Percentiles rank a stretch among this genome's conserved stretches.
phyloP scores from a whole-genome alignment of 2,113 vertebrate genomes.

The Semicossyphus pulcher region DNA sequence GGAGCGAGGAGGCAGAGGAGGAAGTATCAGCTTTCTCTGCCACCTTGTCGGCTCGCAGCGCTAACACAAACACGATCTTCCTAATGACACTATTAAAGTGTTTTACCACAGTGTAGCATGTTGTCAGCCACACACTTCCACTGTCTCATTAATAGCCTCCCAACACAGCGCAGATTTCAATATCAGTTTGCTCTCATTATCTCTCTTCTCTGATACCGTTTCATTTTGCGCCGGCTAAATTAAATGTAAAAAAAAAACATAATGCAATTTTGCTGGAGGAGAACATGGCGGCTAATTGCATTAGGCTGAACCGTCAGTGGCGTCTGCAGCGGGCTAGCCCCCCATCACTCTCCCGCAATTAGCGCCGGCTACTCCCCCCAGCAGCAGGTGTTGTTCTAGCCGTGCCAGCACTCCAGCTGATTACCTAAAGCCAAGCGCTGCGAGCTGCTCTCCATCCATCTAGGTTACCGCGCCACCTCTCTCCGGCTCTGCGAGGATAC shows the following conservation, averaged over 20 bases:
- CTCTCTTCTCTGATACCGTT: constrained; percentile 76
- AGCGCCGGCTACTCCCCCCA: constrained; percentile 69
- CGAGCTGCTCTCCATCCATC: constrained; percentile 68
- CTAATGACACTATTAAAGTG: constrained; percentile 66
- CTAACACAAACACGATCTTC: constrained; percentile 47
- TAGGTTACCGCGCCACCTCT: constrained; percentile 48
- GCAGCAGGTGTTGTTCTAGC: constrained; percentile 78
- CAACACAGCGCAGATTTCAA: constrained; percentile 71
- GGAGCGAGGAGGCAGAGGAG: constrained; percentile 8
- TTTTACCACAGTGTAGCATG: constrained; percentile 65
- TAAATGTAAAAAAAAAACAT: constrained; percentile 78
- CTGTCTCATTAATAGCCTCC: constrained; percentile 78
- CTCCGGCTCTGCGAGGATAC: constrained; percentile 46
- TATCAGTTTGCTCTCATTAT: constrained; percentile 79
- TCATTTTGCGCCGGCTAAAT: constrained; percentile 80
- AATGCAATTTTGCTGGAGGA: constrained; percentile 77
- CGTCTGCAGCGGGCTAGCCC: constrained; percentile 56
- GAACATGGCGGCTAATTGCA: constrained; percentile 78
- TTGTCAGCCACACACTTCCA: constrained; percentile 66
- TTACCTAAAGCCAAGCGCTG: constrained; percentile 63
- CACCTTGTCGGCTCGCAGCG: constrained; percentile 41
- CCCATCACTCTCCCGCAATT: constrained; percentile 73
- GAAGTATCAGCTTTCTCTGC: constrained; percentile 34
- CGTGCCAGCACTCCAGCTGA: constrained; percentile 80
- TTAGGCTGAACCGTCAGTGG: constrained; percentile 70